phyloP scores from a whole-genome alignment of 2,113 vertebrate genomes.

The Tonatia bakeri region DNA sequence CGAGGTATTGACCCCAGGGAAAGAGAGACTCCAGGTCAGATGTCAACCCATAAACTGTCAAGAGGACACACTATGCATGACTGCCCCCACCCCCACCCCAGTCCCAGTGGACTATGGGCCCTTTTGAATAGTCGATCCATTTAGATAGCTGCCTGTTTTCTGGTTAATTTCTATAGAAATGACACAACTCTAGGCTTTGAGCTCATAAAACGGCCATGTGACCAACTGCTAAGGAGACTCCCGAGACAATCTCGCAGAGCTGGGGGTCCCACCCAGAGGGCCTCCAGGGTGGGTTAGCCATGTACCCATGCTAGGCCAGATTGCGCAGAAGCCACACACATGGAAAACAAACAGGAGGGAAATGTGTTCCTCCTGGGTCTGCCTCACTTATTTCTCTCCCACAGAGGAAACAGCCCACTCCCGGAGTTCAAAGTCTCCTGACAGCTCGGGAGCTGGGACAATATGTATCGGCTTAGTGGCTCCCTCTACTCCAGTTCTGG shows the following conservation, averaged over 20 bases:
- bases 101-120: background rate
- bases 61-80: background rate
- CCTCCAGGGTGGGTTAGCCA: background rate
- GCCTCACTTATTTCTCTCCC: conserved; percentile 15
- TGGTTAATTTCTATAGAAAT: conserved; percentile 1
- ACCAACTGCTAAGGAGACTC: background rate
- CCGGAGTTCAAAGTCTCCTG: conserved; percentile 29
- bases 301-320: background rate
- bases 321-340: conserved; percentile 37
- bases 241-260: background rate
- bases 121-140: background rate
- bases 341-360: conserved; percentile 48
- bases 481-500: background rate
- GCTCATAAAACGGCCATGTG: background rate
- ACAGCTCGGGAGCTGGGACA: background rate
- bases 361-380: background rate
- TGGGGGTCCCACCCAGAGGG: background rate
- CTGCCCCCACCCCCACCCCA: background rate
- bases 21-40: background rate
- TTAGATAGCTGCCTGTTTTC: background rate
- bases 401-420: conserved; percentile 46
- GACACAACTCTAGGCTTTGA: background rate
- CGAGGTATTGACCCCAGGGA: background rate
- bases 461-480: background rate
- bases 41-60: conserved; percentile 1